Evolutionary conservation across 2,797 vertebrate species (phyloP).

Genomic region (Gadopsis bispinosus): DNA sequence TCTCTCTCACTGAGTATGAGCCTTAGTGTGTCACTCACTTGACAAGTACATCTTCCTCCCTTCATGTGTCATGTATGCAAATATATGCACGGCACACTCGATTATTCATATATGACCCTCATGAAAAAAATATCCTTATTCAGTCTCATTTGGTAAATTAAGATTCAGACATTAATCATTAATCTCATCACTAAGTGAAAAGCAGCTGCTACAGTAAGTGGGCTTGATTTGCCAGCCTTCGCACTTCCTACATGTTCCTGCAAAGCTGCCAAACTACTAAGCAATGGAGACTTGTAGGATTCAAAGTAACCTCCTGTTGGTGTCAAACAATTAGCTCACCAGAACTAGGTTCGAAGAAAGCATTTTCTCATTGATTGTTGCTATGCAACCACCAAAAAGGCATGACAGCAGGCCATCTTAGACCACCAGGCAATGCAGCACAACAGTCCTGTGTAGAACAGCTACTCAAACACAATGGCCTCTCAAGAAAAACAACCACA

Average conservation of each 20-base stretch:
- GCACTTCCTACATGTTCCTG: slow-evolving; percentile 35
- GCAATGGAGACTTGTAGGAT: slow-evolving; percentile 18
- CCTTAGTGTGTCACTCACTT: slow-evolving; percentile 14
- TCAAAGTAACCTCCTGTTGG: slow-evolving; percentile 18
- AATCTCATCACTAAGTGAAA: slow-evolving; percentile 50
- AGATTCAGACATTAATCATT: slow-evolving; percentile 57
- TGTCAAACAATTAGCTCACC: background rate
- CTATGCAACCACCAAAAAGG: slow-evolving; percentile 46
- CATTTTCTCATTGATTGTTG: slow-evolving; percentile 46
- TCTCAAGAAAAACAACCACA: background rate
- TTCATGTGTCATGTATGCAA: slow-evolving; percentile 45
- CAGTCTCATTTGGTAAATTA: slow-evolving; percentile 45
- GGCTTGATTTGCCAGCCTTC: slow-evolving; percentile 44
- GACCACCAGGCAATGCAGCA: slow-evolving; percentile 19
- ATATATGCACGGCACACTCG: slow-evolving; percentile 32
- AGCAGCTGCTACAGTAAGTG: slow-evolving; percentile 57
- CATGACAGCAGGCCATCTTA: slow-evolving; percentile 22
- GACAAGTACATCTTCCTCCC: slow-evolving; percentile 27
- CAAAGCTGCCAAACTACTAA: slow-evolving; percentile 35
- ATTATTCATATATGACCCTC: slow-evolving; percentile 61
- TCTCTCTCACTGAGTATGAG: background rate
- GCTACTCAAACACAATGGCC: background rate
- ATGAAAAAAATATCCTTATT: slow-evolving; percentile 42
- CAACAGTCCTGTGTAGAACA: background rate
- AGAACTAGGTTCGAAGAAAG: background rate